Evolutionary conservation across 35 echinoderm and acorn worm genomes (phyloP).

Genomic region (Heliocidaris tuberculata): DNA sequence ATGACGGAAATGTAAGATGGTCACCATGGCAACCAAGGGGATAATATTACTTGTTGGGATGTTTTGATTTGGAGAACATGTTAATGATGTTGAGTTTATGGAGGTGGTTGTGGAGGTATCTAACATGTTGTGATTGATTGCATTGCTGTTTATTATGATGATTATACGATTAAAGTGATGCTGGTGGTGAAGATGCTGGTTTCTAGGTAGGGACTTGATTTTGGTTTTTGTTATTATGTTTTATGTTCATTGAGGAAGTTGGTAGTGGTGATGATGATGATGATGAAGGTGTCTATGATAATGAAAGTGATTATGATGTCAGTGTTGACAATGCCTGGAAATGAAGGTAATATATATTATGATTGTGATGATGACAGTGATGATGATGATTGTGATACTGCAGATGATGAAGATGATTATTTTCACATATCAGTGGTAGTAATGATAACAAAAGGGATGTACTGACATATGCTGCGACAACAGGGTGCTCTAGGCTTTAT

Average conservation of each 20-base stretch:
- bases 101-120: no score
- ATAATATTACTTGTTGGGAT: no score
- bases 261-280: no score
- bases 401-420: background rate
- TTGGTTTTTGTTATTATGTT: no score
- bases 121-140: no score
- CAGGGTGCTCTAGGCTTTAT: no score
- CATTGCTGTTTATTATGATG: background rate
- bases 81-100: no score
- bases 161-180: background rate
- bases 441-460: background rate
- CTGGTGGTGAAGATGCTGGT: constrained; percentile 1
- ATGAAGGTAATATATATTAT: background rate
- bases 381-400: constrained; percentile 3
- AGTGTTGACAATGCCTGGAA: background rate
- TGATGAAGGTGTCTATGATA: no score
- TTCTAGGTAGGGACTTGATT: no score
- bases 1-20: constrained; percentile 78
- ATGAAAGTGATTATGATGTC: background rate
- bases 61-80: no score
- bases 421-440: background rate
- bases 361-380: background rate
- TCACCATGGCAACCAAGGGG: background rate
- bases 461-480: no score
- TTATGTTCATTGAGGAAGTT: no score